phyloP scores from a whole-genome alignment of 2,113 vertebrate species.

The Tenrec ecaudatus region DNA sequence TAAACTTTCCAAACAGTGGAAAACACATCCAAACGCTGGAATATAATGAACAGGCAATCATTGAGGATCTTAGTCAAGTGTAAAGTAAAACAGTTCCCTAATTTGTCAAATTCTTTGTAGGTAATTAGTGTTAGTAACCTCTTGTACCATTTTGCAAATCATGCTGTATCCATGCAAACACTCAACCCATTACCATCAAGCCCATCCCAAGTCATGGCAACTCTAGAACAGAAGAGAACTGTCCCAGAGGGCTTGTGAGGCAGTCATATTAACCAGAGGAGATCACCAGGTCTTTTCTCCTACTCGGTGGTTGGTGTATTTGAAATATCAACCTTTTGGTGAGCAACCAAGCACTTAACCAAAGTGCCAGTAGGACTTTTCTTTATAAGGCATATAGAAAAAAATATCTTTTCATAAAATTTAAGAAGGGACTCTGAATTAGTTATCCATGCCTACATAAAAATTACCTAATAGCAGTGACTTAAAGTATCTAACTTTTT shows the following conservation, averaged over 20 bases:
- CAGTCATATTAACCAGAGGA: neutral
- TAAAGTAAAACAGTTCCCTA: slow-evolving; percentile 30
- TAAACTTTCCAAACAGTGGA: neutral
- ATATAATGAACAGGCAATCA: no score
- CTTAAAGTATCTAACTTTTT: neutral
- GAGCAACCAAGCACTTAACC: neutral
- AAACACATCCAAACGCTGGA: neutral
- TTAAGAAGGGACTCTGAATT: neutral
- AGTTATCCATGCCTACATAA: neutral
- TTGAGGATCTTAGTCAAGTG: neutral
- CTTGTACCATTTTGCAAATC: neutral
- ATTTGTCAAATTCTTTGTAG: neutral
- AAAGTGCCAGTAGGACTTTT: neutral
- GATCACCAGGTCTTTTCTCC: neutral
- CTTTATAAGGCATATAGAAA: neutral
- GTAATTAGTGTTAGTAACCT: neutral
- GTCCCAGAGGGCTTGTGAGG: neutral
- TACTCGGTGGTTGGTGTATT: neutral
- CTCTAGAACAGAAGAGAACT: neutral
- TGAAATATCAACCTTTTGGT: neutral
- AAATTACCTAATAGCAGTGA: neutral
- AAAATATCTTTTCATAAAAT: neutral
- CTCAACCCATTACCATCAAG: neutral
- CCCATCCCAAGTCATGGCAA: neutral
- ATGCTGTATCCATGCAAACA: neutral